Percentiles rank a stretch among this genome's conserved stretches.
phyloP scores from a whole-genome alignment of 2,797 vertebrate species.

The Dermochelys coriacea region DNA sequence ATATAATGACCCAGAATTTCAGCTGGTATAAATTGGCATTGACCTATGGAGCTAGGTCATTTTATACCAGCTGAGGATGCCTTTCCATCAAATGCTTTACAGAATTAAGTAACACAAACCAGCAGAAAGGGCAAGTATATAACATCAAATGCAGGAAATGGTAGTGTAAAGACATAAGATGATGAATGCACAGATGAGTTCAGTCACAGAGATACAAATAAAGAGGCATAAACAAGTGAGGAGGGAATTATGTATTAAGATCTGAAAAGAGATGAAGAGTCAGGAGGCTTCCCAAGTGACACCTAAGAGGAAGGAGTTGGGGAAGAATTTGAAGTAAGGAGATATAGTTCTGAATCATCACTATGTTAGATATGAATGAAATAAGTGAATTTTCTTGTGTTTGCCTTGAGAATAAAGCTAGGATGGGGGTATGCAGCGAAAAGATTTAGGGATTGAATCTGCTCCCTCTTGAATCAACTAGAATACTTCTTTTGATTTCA shows the following conservation, averaged over 20 bases:
- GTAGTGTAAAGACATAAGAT: background rate
- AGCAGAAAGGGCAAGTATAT: background rate
- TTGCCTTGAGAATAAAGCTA: background rate
- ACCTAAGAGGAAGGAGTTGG: background rate
- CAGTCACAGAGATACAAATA: background rate
- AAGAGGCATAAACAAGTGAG: background rate
- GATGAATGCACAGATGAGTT: background rate
- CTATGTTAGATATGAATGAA: background rate
- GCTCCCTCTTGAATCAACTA: background rate
- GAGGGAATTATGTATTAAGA: background rate
- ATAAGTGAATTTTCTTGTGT: background rate
- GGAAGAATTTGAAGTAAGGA: background rate
- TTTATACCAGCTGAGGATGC: constrained; percentile 1
- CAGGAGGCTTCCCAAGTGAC: background rate
- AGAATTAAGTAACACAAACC: constrained; percentile 3
- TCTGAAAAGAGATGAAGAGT: background rate
- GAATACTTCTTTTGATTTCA: background rate
- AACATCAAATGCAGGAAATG: background rate
- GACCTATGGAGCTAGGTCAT: background rate
- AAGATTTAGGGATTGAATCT: accelerated
- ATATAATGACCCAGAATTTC: background rate
- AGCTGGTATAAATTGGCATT: background rate
- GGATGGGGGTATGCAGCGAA: background rate
- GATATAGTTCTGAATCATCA: background rate
- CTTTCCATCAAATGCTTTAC: background rate